Evolutionary conservation across 2,113 vertebrate species (phyloP).

Genomic region (Trachemys scripta): DNA sequence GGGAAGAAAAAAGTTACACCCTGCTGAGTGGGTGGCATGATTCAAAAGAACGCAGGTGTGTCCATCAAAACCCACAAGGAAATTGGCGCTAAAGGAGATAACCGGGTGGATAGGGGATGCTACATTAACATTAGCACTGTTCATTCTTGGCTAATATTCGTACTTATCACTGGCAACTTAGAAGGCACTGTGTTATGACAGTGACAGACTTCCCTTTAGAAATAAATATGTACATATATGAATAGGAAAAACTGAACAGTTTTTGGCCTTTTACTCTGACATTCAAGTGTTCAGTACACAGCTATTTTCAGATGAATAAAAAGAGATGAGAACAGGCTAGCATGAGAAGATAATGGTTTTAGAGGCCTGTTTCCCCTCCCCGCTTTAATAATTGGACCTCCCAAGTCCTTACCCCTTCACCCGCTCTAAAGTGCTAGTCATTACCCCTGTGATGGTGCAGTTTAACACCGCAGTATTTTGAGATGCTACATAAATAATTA

Average conservation of each 20-base stretch:
- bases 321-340: background rate
- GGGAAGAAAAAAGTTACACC: too few relatives aligned
- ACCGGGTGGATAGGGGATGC: too few relatives aligned
- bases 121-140: background rate
- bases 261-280: constrained; percentile 28
- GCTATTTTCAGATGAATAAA: constrained; percentile 2
- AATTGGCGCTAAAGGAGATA: too few relatives aligned
- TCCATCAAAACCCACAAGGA: too few relatives aligned
- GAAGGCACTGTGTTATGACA: constrained; percentile 31
- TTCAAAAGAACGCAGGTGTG: too few relatives aligned
- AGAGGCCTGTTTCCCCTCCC: background rate
- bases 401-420: background rate
- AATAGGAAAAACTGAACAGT: constrained; percentile 7
- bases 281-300: constrained; percentile 26
- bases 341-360: background rate
- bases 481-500: background rate
- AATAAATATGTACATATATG: constrained; percentile 41
- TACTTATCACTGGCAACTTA: constrained; percentile 58
- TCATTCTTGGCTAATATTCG: background rate
- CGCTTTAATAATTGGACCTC: rapidly evolving
- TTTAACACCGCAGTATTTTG: background rate
- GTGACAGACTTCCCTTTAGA: constrained; percentile 43
- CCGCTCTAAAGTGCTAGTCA: background rate
- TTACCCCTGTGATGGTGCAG: too few relatives aligned
- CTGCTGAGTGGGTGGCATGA: too few relatives aligned